phyloP scores from a whole-genome alignment of 2,888 invertebrate species.

The Pharmacophagus antenor region DNA sequence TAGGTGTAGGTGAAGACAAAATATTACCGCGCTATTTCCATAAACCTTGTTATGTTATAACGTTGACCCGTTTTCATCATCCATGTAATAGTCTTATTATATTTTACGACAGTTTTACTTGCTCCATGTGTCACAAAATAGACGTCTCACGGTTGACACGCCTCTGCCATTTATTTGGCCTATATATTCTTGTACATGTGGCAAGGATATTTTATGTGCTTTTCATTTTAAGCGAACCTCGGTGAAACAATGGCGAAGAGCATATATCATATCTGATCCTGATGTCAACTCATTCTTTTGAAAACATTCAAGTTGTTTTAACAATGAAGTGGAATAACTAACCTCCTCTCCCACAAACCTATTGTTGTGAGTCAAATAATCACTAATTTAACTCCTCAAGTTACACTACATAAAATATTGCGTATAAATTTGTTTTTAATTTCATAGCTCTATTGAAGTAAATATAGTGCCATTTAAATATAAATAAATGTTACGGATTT shows the following conservation, averaged over 20 bases:
- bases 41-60: constrained; percentile 30
- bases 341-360: too few species aligned
- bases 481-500: too few species aligned
- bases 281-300: too few species aligned
- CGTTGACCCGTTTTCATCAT: constrained; percentile 57
- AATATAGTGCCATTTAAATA: too few species aligned
- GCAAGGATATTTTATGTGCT: constrained; percentile 10
- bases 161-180: constrained; percentile 29
- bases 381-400: too few species aligned
- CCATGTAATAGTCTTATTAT: constrained; percentile 68
- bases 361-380: too few species aligned
- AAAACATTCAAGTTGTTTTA: neutral
- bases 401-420: too few species aligned
- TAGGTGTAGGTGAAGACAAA: neutral
- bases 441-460: too few species aligned
- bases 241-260: neutral
- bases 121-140: constrained; percentile 31
- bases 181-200: constrained; percentile 20
- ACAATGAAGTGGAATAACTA: neutral
- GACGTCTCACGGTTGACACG: constrained; percentile 30
- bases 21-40: constrained; percentile 25
- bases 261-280: neutral
- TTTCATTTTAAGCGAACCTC: neutral
- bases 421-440: too few species aligned
- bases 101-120: constrained; percentile 57